Evolutionary conservation across 1,140 invertebrate species (phyloP).

Genomic region (Caenorhabditis latens): DNA sequence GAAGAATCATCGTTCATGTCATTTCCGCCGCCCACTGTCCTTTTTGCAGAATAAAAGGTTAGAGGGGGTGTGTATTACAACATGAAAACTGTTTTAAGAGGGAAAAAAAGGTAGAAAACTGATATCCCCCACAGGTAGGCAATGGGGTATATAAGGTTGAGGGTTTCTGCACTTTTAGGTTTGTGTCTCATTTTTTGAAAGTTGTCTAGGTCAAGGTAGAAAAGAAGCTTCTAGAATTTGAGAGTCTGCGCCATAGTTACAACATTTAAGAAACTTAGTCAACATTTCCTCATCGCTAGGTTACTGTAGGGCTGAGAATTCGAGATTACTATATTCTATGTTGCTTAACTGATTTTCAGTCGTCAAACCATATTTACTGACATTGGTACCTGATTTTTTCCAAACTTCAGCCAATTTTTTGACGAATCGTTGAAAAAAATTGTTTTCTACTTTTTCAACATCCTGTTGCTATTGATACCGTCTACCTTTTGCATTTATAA

Average conservation of each 20-base stretch:
- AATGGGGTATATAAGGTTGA: neutral
- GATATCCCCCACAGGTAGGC: neutral
- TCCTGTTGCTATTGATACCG: neutral
- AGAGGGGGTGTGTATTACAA: neutral
- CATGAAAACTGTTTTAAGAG: neutral
- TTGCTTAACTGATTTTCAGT: no score
- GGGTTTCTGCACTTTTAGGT: neutral
- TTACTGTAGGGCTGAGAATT: no score
- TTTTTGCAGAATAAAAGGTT: constrained; percentile 17
- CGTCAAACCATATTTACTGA: no score
- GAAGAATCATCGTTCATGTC: neutral
- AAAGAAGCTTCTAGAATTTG: no score
- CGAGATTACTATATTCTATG: no score
- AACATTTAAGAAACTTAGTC: no score
- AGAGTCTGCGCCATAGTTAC: no score
- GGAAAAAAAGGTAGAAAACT: neutral
- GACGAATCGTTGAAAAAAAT: no score
- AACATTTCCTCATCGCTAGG: no score
- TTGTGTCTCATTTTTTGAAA: neutral
- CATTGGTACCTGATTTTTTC: no score
- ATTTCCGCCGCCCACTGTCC: constrained; percentile 21
- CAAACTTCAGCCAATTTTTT: no score
- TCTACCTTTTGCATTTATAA: neutral
- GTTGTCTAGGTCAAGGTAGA: neutral
- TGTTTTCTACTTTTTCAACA: no score